Evolutionary conservation across 2,113 vertebrate species (phyloP).

Genomic region (Otocyon megalotis): DNA sequence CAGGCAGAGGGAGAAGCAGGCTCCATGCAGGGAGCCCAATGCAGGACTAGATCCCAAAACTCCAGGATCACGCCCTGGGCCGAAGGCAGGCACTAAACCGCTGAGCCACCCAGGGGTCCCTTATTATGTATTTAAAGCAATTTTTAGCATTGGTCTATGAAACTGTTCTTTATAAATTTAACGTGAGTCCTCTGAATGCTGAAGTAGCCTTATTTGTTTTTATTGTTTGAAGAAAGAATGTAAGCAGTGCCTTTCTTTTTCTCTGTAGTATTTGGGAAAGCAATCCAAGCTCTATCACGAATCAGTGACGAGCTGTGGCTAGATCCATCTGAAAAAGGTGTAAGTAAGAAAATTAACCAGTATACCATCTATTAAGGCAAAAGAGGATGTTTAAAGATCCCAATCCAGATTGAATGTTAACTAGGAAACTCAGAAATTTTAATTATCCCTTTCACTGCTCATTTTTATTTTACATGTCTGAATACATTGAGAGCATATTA

Average conservation of each 20-base stretch:
- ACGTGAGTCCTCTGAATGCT: background rate
- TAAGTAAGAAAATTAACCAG: slow-evolving; percentile 86
- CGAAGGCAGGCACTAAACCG: too few species aligned
- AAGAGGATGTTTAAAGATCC: slow-evolving; percentile 7
- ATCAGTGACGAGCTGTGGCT: slow-evolving; percentile 95
- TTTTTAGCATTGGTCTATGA: slow-evolving; percentile 32
- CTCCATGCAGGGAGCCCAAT: too few species aligned
- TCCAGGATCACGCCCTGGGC: too few species aligned
- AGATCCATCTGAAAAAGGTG: slow-evolving; percentile 93
- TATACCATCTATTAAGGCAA: background rate
- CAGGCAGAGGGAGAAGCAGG: too few species aligned
- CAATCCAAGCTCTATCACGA: slow-evolving; percentile 92
- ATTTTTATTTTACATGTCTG: slow-evolving; percentile 1
- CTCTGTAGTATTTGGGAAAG: slow-evolving; percentile 93
- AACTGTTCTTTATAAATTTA: slow-evolving; percentile 27
- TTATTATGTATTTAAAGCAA: slow-evolving; percentile 16
- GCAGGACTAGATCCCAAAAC: too few species aligned
- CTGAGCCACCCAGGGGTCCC: too few species aligned
- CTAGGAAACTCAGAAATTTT: slow-evolving; percentile 30
- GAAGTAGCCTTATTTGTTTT: slow-evolving; percentile 9
- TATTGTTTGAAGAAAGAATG: background rate
- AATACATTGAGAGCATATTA: background rate
- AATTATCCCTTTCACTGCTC: background rate
- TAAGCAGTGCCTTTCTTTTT: slow-evolving; percentile 60
- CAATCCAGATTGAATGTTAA: background rate